These are phyloP conservation scores for Phrynocephalus forsythii DNA, from an alignment of 2,797 vertebrate species.

Conservation along the genomic window DNA sequence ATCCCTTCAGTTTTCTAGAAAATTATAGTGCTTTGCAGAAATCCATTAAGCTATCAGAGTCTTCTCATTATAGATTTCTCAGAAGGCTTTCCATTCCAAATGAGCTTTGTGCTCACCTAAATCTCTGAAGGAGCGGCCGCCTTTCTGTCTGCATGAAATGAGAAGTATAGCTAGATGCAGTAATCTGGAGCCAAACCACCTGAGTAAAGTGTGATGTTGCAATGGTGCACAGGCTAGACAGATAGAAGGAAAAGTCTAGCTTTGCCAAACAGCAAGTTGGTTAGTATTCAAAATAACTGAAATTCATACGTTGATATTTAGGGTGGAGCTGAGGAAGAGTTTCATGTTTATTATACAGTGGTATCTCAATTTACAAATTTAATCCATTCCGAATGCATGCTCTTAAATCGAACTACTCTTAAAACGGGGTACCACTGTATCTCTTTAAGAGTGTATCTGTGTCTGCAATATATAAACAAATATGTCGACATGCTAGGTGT, in stretches of 20 bases:
- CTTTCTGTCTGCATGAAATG: constrained; percentile 38
- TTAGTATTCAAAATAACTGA: constrained; percentile 30
- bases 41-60: constrained; percentile 57
- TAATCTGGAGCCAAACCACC: constrained; percentile 1
- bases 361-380: too few relatives aligned
- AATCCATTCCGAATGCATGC: too few relatives aligned
- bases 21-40: constrained; percentile 56
- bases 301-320: background rate
- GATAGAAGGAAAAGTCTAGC: background rate
- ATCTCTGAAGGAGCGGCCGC: constrained; percentile 47
- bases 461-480: too few relatives aligned
- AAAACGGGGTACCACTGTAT: too few relatives aligned
- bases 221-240: background rate
- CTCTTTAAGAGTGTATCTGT: too few relatives aligned
- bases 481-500: background rate
- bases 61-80: constrained; percentile 60
- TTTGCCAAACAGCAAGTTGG: background rate
- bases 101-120: constrained; percentile 56
- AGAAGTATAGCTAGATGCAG: background rate
- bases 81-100: constrained; percentile 60
- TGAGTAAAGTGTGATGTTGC: background rate
- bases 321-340: too few relatives aligned
- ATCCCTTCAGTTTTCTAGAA: constrained; percentile 55
- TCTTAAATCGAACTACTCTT: too few relatives aligned
- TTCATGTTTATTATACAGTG: too few relatives aligned